Conservation (phyloP, 2,888 invertebrate species). For the Coenonympha arcania region DNA sequence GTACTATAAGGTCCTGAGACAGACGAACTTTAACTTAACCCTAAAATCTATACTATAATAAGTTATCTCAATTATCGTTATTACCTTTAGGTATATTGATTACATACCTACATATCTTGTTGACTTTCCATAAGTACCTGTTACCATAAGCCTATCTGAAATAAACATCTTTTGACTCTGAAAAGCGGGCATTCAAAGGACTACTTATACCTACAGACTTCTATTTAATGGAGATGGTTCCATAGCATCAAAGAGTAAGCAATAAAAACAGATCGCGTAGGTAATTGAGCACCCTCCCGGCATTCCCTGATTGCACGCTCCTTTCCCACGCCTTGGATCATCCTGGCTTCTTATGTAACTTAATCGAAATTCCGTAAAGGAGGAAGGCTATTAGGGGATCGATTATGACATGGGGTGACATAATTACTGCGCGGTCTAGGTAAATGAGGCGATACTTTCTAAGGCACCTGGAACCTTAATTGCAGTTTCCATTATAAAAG, state of each 20-base stretch:
- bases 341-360: conserved; percentile 48
- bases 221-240: conserved; percentile 40
- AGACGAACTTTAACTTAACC: too few relatives aligned
- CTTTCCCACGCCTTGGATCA: conserved; percentile 63
- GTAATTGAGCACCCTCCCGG: conserved; percentile 64
- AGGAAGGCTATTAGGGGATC: conserved; percentile 24
- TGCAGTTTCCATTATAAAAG: too few relatives aligned
- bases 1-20: too few relatives aligned
- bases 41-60: too few relatives aligned
- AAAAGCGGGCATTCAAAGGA: conserved; percentile 2
- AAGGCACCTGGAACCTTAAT: too few relatives aligned
- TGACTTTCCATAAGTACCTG: too few relatives aligned
- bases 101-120: too few relatives aligned
- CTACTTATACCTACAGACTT: conserved; percentile 31
- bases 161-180: not conserved
- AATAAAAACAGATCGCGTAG: conserved; percentile 57
- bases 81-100: too few relatives aligned
- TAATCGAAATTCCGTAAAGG: conserved; percentile 51
- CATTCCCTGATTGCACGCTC: conserved; percentile 64
- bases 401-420: conserved; percentile 21
- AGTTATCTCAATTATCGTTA: too few relatives aligned
- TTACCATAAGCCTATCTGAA: too few relatives aligned
- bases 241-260: conserved; percentile 49
- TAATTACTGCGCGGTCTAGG: not conserved
- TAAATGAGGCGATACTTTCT: too few relatives aligned